Conservation (phyloP, 2,888 invertebrate species). For the Oscheius sp. region DNA sequence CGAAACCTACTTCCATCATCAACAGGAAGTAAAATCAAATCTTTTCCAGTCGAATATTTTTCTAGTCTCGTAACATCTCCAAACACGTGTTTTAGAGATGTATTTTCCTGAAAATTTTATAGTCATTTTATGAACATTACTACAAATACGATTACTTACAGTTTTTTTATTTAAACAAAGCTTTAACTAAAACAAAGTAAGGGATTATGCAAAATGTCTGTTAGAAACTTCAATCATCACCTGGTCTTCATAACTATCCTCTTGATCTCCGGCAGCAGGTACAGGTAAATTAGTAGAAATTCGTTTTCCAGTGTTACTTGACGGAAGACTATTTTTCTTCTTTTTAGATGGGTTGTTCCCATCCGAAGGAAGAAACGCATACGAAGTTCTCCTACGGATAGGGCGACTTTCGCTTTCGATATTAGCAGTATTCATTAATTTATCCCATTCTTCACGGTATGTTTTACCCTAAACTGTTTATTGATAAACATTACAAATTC, state of each 20-base stretch:
- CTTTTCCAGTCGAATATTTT: slow-evolving; percentile 46
- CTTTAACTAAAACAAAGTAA: too few relatives aligned
- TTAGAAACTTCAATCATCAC: too few relatives aligned
- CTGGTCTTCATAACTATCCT: not conserved
- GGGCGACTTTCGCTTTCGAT: slow-evolving; percentile 7
- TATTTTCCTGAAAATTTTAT: slow-evolving; percentile 2
- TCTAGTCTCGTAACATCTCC: slow-evolving; percentile 19
- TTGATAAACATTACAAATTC: too few relatives aligned
- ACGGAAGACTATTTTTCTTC: slow-evolving; percentile 11
- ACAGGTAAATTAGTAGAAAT: not conserved
- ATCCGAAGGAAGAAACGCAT: not conserved
- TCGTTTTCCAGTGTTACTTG: not conserved
- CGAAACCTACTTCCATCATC: slow-evolving; percentile 68
- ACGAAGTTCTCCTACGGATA: not conserved
- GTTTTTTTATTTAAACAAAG: too few relatives aligned
- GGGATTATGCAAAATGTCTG: too few relatives aligned
- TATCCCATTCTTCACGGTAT: slow-evolving; percentile 23
- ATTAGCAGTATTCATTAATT: slow-evolving; percentile 1
- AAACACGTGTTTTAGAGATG: slow-evolving; percentile 13
- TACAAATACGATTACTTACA: too few relatives aligned
- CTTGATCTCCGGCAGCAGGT: not conserved
- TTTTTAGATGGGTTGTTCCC: not conserved
- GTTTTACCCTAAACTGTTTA: too few relatives aligned
- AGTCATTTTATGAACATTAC: too few relatives aligned
- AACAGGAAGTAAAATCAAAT: slow-evolving; percentile 71